phyloP scores from a whole-genome alignment of 1,140 invertebrate species.

The Anoplolepis gracilipes region DNA sequence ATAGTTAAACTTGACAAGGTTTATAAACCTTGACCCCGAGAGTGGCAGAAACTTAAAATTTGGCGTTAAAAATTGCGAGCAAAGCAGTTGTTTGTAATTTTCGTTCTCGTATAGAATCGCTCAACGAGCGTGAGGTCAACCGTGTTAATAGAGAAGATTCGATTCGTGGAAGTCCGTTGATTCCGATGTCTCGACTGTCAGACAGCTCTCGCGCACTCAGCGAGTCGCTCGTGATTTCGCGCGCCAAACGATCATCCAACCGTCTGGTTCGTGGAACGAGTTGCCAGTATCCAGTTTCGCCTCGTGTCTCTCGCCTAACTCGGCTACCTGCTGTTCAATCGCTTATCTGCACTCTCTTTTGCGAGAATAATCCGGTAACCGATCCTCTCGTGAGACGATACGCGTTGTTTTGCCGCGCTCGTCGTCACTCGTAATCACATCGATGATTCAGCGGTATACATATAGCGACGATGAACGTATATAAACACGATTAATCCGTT shows the following conservation, averaged over 20 bases:
- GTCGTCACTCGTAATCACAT: slow-evolving; percentile 50
- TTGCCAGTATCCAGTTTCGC: background rate
- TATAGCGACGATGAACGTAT: slow-evolving; percentile 38
- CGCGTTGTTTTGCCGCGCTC: slow-evolving; percentile 22
- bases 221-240: slow-evolving; percentile 44
- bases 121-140: background rate
- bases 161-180: slow-evolving; percentile 54
- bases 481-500: slow-evolving; percentile 50
- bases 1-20: too few relatives aligned
- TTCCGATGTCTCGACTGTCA: slow-evolving; percentile 24
- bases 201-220: slow-evolving; percentile 30
- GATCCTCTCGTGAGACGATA: slow-evolving; percentile 65
- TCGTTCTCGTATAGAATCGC: background rate
- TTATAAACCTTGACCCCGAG: too few relatives aligned
- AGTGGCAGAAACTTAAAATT: background rate
- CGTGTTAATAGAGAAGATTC: slow-evolving; percentile 38
- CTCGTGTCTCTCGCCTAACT: slow-evolving; percentile 55
- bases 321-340: slow-evolving; percentile 57
- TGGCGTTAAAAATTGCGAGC: background rate
- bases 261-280: slow-evolving; percentile 58
- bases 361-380: slow-evolving; percentile 62
- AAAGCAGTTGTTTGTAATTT: background rate
- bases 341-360: slow-evolving; percentile 55
- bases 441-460: slow-evolving; percentile 49
- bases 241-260: slow-evolving; percentile 15